Conservation (phyloP, 1,140 invertebrate genomes). For the Reticulitermes speratus region DNA sequence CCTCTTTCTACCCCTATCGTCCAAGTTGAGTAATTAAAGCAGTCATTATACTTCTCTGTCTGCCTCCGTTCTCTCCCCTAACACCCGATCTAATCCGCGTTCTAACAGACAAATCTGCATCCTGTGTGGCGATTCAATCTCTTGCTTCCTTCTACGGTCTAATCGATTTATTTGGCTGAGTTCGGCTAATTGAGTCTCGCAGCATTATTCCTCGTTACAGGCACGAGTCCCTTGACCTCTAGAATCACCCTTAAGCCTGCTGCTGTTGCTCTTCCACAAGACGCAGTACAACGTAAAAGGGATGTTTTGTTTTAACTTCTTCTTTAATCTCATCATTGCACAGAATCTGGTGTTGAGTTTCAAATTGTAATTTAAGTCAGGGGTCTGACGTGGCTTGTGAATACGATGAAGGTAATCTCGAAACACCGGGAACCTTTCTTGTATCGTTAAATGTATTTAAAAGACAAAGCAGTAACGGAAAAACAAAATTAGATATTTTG, state of each 20-base stretch:
- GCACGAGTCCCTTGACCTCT: background rate
- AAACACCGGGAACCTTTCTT: too few relatives aligned
- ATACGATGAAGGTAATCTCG: too few relatives aligned
- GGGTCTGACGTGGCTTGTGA: too few relatives aligned
- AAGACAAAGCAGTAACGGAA: too few relatives aligned
- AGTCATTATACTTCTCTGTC: background rate
- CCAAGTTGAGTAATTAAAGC: constrained; percentile 12
- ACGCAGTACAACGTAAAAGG: too few relatives aligned
- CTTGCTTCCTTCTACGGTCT: background rate
- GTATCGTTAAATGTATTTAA: too few relatives aligned
- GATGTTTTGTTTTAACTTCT: too few relatives aligned
- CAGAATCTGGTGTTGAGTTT: too few relatives aligned
- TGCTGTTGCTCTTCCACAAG: background rate
- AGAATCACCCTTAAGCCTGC: background rate
- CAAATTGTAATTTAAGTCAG: too few relatives aligned
- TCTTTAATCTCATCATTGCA: too few relatives aligned
- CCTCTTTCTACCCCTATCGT: background rate
- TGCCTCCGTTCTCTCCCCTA: background rate
- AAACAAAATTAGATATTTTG: too few relatives aligned
- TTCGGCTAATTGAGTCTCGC: constrained; percentile 1
- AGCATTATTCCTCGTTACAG: background rate
- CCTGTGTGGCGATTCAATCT: background rate
- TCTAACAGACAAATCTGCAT: constrained; percentile 4
- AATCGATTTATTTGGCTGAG: background rate
- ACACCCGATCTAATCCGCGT: background rate